Evolutionary conservation across 2,113 vertebrate genomes (phyloP).

Genomic region (Callospermophilus lateralis): DNA sequence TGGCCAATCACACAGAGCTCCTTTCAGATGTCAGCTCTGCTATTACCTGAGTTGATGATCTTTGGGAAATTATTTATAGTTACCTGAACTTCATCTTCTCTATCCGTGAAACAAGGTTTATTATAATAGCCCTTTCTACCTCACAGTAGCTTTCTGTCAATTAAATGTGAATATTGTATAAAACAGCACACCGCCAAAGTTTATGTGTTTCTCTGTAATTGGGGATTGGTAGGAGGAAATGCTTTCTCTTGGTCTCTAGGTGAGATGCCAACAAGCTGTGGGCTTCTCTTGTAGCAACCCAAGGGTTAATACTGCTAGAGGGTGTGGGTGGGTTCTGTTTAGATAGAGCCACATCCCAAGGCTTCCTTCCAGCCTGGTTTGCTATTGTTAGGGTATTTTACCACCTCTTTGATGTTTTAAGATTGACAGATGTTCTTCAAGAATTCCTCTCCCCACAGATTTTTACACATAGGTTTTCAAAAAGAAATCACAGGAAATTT

Average conservation of each 20-base stretch:
- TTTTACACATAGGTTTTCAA: constrained; percentile 75
- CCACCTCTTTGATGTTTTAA: constrained; percentile 86
- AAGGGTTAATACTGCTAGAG: constrained; percentile 69
- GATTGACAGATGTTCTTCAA: constrained; percentile 79
- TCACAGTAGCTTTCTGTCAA: neutral
- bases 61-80: neutral
- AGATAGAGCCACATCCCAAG: constrained; percentile 79
- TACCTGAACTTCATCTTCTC: neutral
- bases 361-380: constrained; percentile 83
- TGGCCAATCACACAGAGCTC: neutral
- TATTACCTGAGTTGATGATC: neutral
- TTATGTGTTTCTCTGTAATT: neutral
- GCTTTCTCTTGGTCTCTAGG: neutral
- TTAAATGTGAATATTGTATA: neutral
- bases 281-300: neutral
- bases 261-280: neutral
- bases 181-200: neutral
- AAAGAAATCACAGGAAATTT: constrained; percentile 70
- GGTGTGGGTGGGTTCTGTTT: constrained; percentile 80
- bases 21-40: neutral
- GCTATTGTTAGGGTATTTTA: constrained; percentile 84
- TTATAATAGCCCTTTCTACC: neutral
- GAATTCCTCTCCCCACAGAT: constrained; percentile 68
- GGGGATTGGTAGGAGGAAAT: neutral
- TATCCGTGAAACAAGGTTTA: neutral